Conservation (phyloP, 2,888 invertebrate genomes). For the Protophormia terraenovae region DNA sequence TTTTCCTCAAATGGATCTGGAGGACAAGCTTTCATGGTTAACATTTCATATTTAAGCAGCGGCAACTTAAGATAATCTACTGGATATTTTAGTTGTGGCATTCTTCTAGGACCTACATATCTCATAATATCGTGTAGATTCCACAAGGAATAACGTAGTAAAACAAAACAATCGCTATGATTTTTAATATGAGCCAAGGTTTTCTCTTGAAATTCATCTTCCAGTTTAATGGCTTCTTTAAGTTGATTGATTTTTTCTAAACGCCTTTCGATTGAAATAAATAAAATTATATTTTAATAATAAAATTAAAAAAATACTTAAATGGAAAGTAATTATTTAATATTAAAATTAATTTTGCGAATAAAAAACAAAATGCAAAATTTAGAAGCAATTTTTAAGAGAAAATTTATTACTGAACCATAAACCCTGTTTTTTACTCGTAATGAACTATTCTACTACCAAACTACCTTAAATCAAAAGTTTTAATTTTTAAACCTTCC, state of each 20-base stretch:
- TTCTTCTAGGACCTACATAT: slow-evolving; percentile 73
- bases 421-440: too few species aligned
- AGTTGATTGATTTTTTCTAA: slow-evolving; percentile 73
- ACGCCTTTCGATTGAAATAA: slow-evolving; percentile 70
- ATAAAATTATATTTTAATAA: background rate
- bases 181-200: slow-evolving; percentile 70
- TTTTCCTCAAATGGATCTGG: slow-evolving; percentile 76
- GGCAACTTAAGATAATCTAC: slow-evolving; percentile 76
- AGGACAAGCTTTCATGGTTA: slow-evolving; percentile 72
- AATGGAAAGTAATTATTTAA: too few species aligned
- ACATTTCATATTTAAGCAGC: slow-evolving; percentile 75
- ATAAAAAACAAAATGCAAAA: too few species aligned
- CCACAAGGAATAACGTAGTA: slow-evolving; percentile 76
- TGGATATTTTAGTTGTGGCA: slow-evolving; percentile 73
- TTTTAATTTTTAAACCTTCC: too few species aligned
- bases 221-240: slow-evolving; percentile 62
- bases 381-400: too few species aligned
- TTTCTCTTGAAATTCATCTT: slow-evolving; percentile 67
- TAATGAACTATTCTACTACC: too few species aligned
- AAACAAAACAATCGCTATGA: slow-evolving; percentile 72
- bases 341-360: too few species aligned
- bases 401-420: too few species aligned
- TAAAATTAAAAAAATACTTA: too few species aligned
- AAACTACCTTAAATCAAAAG: too few species aligned
- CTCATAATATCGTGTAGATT: slow-evolving; percentile 75